phyloP scores from a whole-genome alignment of 2,888 invertebrate species.

The Ophonus ardosiacus region DNA sequence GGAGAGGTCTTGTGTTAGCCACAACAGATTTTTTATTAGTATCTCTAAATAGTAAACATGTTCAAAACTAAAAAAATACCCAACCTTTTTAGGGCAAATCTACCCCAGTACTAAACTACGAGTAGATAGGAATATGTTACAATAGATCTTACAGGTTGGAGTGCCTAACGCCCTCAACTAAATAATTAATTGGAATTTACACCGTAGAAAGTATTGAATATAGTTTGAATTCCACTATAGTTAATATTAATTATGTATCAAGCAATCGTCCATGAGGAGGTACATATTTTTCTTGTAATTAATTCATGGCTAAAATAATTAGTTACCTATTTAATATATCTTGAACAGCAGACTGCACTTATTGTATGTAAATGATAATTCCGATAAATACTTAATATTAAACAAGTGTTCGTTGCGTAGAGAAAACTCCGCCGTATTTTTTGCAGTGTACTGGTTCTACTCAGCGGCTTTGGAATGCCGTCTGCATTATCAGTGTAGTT shows the following conservation, averaged over 20 bases:
- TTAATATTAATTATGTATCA: slow-evolving; percentile 4
- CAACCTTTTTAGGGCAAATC: too few relatives aligned
- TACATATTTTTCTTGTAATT: not conserved
- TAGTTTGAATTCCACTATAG: not conserved
- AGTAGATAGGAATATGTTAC: too few relatives aligned
- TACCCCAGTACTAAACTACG: too few relatives aligned
- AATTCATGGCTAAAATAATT: slow-evolving; percentile 30
- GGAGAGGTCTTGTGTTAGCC: too few relatives aligned
- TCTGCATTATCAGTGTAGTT: slow-evolving; percentile 25
- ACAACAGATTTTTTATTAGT: too few relatives aligned
- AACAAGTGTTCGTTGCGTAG: not conserved
- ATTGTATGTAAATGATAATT: slow-evolving; percentile 32
- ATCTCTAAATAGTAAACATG: too few relatives aligned
- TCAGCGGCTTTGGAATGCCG: not conserved
- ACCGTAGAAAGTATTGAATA: not conserved
- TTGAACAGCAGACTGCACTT: slow-evolving; percentile 1
- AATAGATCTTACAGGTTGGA: too few relatives aligned
- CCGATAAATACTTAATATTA: slow-evolving; percentile 17
- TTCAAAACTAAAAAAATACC: too few relatives aligned
- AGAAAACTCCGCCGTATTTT: not conserved
- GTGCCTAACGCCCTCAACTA: too few relatives aligned
- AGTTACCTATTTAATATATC: slow-evolving; percentile 15
- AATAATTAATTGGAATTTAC: too few relatives aligned
- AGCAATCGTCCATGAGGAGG: slow-evolving; percentile 10
- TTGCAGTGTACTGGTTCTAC: not conserved